Evolutionary conservation across 2,888 invertebrate species (phyloP).

Genomic region (Latrodectus elegans): DNA sequence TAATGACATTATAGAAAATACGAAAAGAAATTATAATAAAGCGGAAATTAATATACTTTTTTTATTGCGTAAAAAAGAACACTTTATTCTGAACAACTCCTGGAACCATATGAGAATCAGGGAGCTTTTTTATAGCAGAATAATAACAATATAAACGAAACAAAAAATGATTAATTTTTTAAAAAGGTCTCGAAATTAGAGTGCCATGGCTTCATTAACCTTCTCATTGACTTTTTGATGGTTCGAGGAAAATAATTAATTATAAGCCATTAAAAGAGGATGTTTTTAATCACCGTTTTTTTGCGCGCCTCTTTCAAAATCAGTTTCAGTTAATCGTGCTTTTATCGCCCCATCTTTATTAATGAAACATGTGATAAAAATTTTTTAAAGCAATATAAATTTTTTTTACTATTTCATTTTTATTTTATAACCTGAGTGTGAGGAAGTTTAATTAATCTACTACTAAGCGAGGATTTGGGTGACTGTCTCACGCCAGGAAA

Average conservation of each 20-base stretch:
- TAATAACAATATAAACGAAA: constrained; percentile 41
- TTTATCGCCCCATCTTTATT: constrained; percentile 60
- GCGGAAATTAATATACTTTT: constrained; percentile 18
- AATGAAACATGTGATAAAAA: constrained; percentile 12
- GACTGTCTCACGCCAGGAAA: too few relatives aligned
- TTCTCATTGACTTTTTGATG: constrained; percentile 65
- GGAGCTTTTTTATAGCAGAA: constrained; percentile 28
- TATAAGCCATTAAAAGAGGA: constrained; percentile 25
- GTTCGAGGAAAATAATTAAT: constrained; percentile 57
- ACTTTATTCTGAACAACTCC: background rate
- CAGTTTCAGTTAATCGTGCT: constrained; percentile 55
- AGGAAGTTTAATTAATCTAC: too few relatives aligned
- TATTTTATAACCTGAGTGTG: too few relatives aligned
- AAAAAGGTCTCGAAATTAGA: constrained; percentile 56
- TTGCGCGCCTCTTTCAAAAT: constrained; percentile 21
- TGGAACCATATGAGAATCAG: constrained; percentile 41
- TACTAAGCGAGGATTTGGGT: too few relatives aligned
- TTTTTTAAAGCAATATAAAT: too few relatives aligned
- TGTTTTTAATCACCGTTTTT: constrained; percentile 23
- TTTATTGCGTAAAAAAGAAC: background rate
- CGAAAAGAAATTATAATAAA: constrained; percentile 28
- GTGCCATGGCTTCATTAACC: constrained; percentile 66
- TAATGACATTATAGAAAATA: constrained; percentile 48
- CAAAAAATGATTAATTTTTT: constrained; percentile 36
- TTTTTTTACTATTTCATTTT: too few relatives aligned